phyloP scores from a whole-genome alignment of 2,888 invertebrate species.

The Entomobrya proxima region DNA sequence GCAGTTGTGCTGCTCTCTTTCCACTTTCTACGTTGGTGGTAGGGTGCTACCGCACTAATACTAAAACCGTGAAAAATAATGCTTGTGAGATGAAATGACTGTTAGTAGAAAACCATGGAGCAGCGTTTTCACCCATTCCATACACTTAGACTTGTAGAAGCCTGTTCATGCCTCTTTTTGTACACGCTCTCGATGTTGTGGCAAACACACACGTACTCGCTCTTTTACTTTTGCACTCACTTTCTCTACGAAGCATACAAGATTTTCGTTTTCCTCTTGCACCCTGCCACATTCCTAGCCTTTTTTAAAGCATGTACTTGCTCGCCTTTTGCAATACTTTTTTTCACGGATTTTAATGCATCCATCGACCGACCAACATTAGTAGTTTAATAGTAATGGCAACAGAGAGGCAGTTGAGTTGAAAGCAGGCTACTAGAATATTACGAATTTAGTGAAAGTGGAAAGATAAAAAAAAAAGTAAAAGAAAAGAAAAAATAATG shows the following conservation, averaged over 20 bases:
- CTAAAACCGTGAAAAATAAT: slow-evolving; percentile 24
- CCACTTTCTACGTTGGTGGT: not conserved
- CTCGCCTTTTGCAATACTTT: slow-evolving; percentile 11
- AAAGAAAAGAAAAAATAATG: not conserved
- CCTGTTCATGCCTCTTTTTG: not conserved
- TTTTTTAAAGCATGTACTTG: not conserved
- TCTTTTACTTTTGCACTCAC: not conserved
- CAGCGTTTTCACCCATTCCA: not conserved
- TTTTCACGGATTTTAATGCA: slow-evolving; percentile 20
- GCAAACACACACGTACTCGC: slow-evolving; percentile 17
- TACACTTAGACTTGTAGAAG: not conserved
- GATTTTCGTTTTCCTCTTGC: slow-evolving; percentile 24
- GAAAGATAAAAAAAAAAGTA: not conserved
- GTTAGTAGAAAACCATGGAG: not conserved
- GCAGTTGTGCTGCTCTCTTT: not conserved
- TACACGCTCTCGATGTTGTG: not conserved
- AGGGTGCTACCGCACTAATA: slow-evolving; percentile 8
- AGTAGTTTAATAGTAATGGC: not conserved
- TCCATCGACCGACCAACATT: slow-evolving; percentile 13
- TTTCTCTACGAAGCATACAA: slow-evolving; percentile 16
- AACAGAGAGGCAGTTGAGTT: not conserved
- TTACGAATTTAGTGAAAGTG: not conserved
- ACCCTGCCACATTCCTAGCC: slow-evolving; percentile 12
- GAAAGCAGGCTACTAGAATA: not conserved
- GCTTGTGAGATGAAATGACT: slow-evolving; percentile 1